phyloP scores from a whole-genome alignment of 2,797 vertebrate species.

The Galaxias olidus region DNA sequence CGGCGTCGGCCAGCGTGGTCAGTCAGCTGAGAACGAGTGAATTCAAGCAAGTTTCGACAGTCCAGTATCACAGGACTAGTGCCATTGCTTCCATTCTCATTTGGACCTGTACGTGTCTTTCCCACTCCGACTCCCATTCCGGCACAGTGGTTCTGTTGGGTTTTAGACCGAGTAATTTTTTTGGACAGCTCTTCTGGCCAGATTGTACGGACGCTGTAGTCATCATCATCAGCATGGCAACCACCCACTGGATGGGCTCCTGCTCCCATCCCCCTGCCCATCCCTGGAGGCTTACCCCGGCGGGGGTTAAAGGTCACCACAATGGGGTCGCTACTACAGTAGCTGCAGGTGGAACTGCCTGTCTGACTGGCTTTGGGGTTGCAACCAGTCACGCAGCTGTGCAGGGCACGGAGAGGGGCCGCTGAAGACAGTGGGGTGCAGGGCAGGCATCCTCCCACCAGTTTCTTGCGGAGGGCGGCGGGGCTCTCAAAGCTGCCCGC shows the following conservation, averaged over 20 bases:
- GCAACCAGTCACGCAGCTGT: slow-evolving; percentile 81
- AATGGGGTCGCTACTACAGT: slow-evolving; percentile 87
- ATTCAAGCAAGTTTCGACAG: slow-evolving; percentile 77
- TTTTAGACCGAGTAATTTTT: slow-evolving; percentile 81
- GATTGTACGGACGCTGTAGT: slow-evolving; percentile 83
- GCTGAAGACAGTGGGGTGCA: slow-evolving; percentile 76
- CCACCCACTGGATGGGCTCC: slow-evolving; percentile 55
- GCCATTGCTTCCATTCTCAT: slow-evolving; percentile 63
- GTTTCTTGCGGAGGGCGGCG: slow-evolving; percentile 73
- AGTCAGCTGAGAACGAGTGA: slow-evolving; percentile 67
- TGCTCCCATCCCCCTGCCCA: slow-evolving; percentile 42
- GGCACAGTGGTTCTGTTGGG: slow-evolving; percentile 72
- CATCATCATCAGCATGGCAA: slow-evolving; percentile 76
- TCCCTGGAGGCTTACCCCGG: slow-evolving; percentile 71
- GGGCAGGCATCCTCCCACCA: slow-evolving; percentile 80
- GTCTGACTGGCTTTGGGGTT: slow-evolving; percentile 81
- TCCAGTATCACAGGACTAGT: slow-evolving; percentile 71
- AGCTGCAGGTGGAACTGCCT: slow-evolving; percentile 84
- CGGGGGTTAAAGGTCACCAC: slow-evolving; percentile 85
- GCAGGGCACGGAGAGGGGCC: slow-evolving; percentile 76
- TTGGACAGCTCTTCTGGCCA: slow-evolving; percentile 85
- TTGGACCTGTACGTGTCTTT: slow-evolving; percentile 54
- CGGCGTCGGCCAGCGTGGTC: slow-evolving; percentile 72
- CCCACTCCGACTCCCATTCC: slow-evolving; percentile 60
- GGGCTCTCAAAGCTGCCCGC: slow-evolving; percentile 75